Conservation (phyloP, 2,113 vertebrate species). For the Crocuta crocuta region DNA sequence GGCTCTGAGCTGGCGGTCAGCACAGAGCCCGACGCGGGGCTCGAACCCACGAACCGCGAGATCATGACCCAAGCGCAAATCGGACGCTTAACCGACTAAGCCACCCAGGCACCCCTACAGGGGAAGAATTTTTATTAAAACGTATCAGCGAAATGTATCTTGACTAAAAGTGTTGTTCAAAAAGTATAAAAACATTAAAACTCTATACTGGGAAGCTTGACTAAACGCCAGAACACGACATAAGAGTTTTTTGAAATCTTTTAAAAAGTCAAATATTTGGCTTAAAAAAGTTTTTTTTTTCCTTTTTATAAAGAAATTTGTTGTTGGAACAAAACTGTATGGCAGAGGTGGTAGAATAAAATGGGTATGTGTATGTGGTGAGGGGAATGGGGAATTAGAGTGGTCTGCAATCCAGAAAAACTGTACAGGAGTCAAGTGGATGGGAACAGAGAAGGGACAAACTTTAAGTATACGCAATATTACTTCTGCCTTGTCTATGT, state of each 20-base stretch:
- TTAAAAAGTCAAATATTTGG: constrained; percentile 36
- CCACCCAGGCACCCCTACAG: too few species aligned
- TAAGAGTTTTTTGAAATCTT: neutral
- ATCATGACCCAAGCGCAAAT: too few species aligned
- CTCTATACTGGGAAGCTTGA: neutral
- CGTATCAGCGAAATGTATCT: neutral
- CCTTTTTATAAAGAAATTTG: neutral
- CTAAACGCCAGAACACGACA: neutral
- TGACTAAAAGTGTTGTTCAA: neutral
- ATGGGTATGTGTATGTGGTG: neutral
- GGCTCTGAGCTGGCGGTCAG: too few species aligned
- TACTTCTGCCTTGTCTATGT: constrained; percentile 17
- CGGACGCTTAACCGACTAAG: too few species aligned
- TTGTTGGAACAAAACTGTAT: neutral
- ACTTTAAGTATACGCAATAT: neutral
- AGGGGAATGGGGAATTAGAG: neutral
- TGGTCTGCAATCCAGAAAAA: neutral
- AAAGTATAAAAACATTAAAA: neutral
- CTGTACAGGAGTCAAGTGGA: neutral
- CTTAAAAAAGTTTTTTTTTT: neutral
- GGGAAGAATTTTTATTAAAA: neutral
- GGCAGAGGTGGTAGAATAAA: neutral
- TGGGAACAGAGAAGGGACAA: constrained; percentile 63
- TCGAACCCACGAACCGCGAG: too few species aligned
- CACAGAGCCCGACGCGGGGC: too few species aligned